A percentile compares a stretch with the other conserved stretches of the same genome.
Conservation (phyloP, 2,888 invertebrate species). For the Sceliomorpha sp. region DNA sequence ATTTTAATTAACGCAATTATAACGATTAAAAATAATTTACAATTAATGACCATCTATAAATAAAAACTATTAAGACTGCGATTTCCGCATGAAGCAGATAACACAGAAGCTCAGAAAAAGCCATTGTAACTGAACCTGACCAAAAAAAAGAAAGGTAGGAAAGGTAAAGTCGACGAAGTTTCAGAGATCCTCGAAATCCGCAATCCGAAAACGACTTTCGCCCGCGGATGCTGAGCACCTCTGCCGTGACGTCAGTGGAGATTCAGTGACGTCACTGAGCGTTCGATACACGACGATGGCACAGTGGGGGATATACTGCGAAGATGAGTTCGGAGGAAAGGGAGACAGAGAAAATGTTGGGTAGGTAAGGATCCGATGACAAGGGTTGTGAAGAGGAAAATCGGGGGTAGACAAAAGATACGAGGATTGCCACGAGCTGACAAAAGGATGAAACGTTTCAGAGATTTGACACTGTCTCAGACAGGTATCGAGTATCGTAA, state of each 20-base stretch:
- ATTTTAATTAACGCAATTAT: too few relatives aligned
- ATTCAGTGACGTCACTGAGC: constrained; percentile 74
- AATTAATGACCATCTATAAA: too few relatives aligned
- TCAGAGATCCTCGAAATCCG: constrained; percentile 3
- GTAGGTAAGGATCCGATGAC: constrained; percentile 33
- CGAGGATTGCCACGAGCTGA: background rate
- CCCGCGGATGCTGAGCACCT: constrained; percentile 55
- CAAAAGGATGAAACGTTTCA: constrained; percentile 12
- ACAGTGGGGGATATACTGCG: constrained; percentile 22
- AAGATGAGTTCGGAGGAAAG: constrained; percentile 30
- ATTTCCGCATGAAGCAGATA: too few relatives aligned
- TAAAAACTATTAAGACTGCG: too few relatives aligned
- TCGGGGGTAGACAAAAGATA: constrained; percentile 14
- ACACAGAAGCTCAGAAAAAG: too few relatives aligned
- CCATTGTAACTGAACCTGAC: too few relatives aligned
- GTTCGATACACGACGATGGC: constrained; percentile 70
- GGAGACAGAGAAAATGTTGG: constrained; percentile 22
- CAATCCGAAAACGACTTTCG: background rate
- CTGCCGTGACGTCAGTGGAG: constrained; percentile 72
- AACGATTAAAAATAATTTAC: too few relatives aligned
- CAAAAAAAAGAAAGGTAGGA: too few relatives aligned
- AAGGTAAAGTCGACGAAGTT: background rate
- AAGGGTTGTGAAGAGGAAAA: constrained; percentile 23
- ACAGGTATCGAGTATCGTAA: constrained; percentile 7
- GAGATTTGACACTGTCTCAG: constrained; percentile 1